Evolutionary conservation across 2,113 vertebrate species (phyloP), one percentile per base, ranked within the genome.

Genomic region (Grantiella picta): DNA sequence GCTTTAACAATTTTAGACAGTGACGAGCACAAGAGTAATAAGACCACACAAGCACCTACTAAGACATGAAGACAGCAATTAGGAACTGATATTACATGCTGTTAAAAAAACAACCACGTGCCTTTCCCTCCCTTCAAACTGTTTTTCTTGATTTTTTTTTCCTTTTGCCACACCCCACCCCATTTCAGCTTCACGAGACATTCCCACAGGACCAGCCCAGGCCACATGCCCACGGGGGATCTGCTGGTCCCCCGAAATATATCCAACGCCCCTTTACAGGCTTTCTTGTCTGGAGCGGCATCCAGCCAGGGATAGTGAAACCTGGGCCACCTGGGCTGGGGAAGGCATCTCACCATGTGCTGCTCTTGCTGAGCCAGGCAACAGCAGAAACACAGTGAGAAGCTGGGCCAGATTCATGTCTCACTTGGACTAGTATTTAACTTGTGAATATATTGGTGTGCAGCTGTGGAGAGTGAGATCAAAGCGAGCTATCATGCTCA

Each of bases 351-450:
- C 14, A 50, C 13, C 17, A 47, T 8, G 31, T 4, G 53, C 49
- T 0, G 1, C 2, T 23, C 33, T 27, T 17, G 23, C 6, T 23
- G 27, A 63, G 38, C 10, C 22, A 68, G 44, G 24, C 5, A 2
- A 21, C 29, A 68, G 11, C 25, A 76, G 27, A 22, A 56, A 50
- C 8, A 28, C 0, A 40, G 28, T 1, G 5, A 64, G 27, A 24
- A 81, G 40, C 35, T 84, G 40, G 13, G 33, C 15, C 28, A 35
- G 49, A 29, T 38, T 65, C 36, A 33, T 25, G 3, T 44, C 49
- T 49, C 28, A 7, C 38, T 28, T 50, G 35, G 68, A n/a, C 40
- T 60, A 52, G 21, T 47, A 21, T 61, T 81, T 61, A 52, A 36
- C 5, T 52, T 47, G 69, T 38, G 47, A 70, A 60, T 45, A 59